A percentile compares a stretch with the other conserved stretches of the same genome.
Evolutionary conservation across 1,140 invertebrate species (phyloP).

Genomic region (Hycleus phaleratus): DNA sequence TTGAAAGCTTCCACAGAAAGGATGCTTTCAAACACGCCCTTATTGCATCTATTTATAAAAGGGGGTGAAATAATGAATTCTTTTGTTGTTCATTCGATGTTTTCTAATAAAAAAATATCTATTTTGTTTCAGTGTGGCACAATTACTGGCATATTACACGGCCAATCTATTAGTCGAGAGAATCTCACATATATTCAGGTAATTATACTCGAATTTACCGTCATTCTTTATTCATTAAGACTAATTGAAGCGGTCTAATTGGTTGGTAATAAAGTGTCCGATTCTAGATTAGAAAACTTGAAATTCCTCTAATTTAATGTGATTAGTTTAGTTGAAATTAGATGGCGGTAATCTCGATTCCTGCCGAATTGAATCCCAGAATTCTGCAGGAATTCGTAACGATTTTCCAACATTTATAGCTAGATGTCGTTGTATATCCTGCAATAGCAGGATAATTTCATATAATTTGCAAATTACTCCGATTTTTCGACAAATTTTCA

Average conservation of each 20-base stretch:
- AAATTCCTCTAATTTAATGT: too few relatives aligned
- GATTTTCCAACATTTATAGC: not conserved
- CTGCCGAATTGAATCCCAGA: not conserved
- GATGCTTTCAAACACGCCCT: too few relatives aligned
- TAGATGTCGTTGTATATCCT: conserved; percentile 1
- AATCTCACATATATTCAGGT: conserved; percentile 21
- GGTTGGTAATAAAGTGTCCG: too few relatives aligned
- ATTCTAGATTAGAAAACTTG: too few relatives aligned
- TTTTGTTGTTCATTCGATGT: too few relatives aligned
- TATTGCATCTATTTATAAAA: too few relatives aligned
- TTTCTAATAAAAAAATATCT: too few relatives aligned
- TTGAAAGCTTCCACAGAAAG: too few relatives aligned
- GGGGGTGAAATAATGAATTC: too few relatives aligned
- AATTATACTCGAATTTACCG: not conserved
- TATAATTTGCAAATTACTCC: too few relatives aligned
- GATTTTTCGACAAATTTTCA: too few relatives aligned
- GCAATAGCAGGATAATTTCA: not conserved
- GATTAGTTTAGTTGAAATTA: not conserved
- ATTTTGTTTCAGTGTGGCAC: conserved; percentile 10
- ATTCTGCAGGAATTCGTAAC: too few relatives aligned
- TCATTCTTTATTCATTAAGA: conserved; percentile 1
- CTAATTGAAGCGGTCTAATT: not conserved
- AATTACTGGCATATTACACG: conserved; percentile 11
- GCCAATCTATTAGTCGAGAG: conserved; percentile 15
- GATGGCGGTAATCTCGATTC: conserved; percentile 3